Percentiles rank a stretch among this genome's conserved stretches.
Conservation (phyloP, 2,113 vertebrate genomes). For the Scolopax mira region DNA sequence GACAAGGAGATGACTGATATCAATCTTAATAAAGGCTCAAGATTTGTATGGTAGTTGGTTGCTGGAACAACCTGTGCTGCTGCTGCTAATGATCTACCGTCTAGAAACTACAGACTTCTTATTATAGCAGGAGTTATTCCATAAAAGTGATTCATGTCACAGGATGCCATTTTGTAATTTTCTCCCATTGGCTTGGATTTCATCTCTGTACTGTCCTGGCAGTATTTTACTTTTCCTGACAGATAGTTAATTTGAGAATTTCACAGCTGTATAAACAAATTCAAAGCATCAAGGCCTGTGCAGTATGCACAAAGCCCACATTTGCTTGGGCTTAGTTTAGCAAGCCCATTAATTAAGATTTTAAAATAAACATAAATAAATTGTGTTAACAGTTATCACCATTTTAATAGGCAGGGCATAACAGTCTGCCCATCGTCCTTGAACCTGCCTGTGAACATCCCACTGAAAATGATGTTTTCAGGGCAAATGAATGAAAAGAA, state of each 20-base stretch:
- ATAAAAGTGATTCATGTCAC: constrained; percentile 1
- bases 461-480: not conserved
- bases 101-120: constrained; percentile 26
- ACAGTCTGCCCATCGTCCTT: not conserved
- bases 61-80: constrained; percentile 9
- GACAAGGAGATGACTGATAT: not conserved
- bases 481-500: not conserved
- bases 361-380: constrained; percentile 33
- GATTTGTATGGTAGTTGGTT: not conserved
- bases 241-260: constrained; percentile 63
- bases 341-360: not conserved
- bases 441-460: not conserved
- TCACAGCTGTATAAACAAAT: constrained; percentile 62
- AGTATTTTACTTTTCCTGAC: constrained; percentile 61
- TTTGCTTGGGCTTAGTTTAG: constrained; percentile 32
- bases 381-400: constrained; percentile 11
- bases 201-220: constrained; percentile 21
- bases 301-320: not conserved
- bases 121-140: constrained; percentile 1
- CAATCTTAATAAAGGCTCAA: constrained; percentile 23
- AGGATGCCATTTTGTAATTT: constrained; percentile 45
- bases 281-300: constrained; percentile 21
- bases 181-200: constrained; percentile 54
- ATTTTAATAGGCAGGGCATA: not conserved
- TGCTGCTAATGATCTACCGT: constrained; percentile 14